phyloP scores from a whole-genome alignment of 2,797 vertebrate species.

The Oreonectes daqikongensis region DNA sequence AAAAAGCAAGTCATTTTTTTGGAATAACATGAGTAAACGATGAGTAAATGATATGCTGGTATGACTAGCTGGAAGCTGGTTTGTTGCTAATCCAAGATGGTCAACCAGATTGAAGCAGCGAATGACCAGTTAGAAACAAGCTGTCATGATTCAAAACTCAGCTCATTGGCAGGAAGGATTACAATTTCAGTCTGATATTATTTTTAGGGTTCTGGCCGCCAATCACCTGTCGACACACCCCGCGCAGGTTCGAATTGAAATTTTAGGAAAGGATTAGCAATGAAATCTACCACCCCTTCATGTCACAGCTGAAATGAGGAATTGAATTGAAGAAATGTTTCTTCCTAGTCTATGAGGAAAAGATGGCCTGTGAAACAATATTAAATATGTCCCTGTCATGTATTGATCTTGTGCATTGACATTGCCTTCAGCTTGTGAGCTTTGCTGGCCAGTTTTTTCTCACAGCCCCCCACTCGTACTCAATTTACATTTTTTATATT shows the following conservation, averaged over 20 bases:
- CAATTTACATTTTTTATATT: background rate
- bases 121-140: background rate
- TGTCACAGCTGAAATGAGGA: constrained; percentile 43
- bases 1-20: background rate
- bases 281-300: constrained; percentile 33
- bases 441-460: constrained; percentile 14
- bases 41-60: constrained; percentile 9
- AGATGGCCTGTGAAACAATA: constrained; percentile 33
- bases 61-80: constrained; percentile 1
- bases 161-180: background rate
- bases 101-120: background rate
- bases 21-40: background rate
- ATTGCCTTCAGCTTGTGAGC: constrained; percentile 32
- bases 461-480: constrained; percentile 10
- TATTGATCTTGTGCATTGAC: constrained; percentile 45
- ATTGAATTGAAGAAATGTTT: constrained; percentile 44
- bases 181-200: background rate
- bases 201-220: background rate
- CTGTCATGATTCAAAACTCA: constrained; percentile 1
- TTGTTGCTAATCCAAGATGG: constrained; percentile 24
- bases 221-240: constrained; percentile 27
- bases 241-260: constrained; percentile 7
- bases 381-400: constrained; percentile 33
- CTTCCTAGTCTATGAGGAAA: constrained; percentile 16
- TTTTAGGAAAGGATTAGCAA: constrained; percentile 46